These are phyloP conservation scores for Rhagonycha lutea DNA, from an alignment of 2,888 invertebrate genomes.

Conservation along the genomic window DNA sequence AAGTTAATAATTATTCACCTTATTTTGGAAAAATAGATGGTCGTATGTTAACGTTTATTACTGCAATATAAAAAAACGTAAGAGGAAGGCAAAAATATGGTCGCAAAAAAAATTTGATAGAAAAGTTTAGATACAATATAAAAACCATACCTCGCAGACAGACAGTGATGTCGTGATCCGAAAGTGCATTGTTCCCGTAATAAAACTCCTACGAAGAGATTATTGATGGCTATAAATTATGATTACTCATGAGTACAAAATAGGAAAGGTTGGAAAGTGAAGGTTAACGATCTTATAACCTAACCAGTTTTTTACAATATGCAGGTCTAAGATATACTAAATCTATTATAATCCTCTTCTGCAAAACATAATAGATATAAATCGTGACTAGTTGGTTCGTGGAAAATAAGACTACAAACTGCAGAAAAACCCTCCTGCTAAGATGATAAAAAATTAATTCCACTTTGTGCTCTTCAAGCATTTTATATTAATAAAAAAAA, in stretches of 20 bases:
- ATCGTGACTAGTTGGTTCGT: slow-evolving; percentile 1
- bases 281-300: slow-evolving; percentile 44
- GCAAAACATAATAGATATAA: background rate
- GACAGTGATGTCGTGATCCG: slow-evolving; percentile 8
- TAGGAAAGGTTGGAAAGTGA: slow-evolving; percentile 37
- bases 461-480: background rate
- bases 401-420: background rate
- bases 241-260: slow-evolving; percentile 41
- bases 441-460: background rate
- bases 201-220: slow-evolving; percentile 38
- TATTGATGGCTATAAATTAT: slow-evolving; percentile 41
- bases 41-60: background rate
- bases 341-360: background rate
- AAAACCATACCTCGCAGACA: background rate
- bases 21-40: background rate
- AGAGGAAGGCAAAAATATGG: background rate
- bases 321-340: slow-evolving; percentile 1
- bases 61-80: background rate
- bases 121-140: background rate
- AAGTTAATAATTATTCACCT: background rate
- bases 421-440: background rate
- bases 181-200: slow-evolving; percentile 38
- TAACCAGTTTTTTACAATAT: slow-evolving; percentile 39
- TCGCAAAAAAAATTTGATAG: background rate
- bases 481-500: background rate